Percentiles rank a stretch among this genome's conserved stretches.
These are phyloP conservation scores for Dipodomys stephensi DNA, from an alignment of 2,113 vertebrate species.

Conservation along the genomic window DNA sequence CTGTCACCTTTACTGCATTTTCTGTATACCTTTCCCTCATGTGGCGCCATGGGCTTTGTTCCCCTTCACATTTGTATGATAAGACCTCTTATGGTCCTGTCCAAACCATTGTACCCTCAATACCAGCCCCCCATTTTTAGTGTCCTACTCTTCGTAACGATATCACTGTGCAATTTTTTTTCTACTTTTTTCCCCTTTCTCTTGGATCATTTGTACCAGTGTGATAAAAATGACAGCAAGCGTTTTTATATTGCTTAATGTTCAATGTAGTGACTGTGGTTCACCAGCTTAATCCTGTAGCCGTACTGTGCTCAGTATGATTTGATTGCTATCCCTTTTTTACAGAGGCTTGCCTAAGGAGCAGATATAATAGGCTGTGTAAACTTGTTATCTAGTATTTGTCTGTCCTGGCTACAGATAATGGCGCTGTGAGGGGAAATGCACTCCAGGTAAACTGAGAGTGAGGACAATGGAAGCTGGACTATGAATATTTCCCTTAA, in stretches of 20 bases:
- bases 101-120: not conserved
- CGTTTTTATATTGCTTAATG: not conserved
- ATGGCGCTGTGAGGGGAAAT: not conserved
- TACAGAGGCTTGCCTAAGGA: not conserved
- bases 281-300: not conserved
- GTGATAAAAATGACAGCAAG: not conserved
- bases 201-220: not conserved
- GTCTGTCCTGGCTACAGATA: not conserved
- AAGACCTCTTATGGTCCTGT: not conserved
- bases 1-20: too few relatives aligned
- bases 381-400: not conserved
- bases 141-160: not conserved
- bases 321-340: not conserved
- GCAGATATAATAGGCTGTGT: not conserved
- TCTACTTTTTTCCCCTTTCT: not conserved
- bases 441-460: not conserved
- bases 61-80: accelerated
- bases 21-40: accelerated
- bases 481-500: not conserved
- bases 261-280: not conserved
- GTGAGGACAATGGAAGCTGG: not conserved
- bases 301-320: not conserved
- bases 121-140: not conserved
- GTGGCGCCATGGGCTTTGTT: not conserved
- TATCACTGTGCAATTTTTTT: not conserved